Evolutionary conservation across 2,888 invertebrate species (phyloP).

Genomic region (Idaea straminata): DNA sequence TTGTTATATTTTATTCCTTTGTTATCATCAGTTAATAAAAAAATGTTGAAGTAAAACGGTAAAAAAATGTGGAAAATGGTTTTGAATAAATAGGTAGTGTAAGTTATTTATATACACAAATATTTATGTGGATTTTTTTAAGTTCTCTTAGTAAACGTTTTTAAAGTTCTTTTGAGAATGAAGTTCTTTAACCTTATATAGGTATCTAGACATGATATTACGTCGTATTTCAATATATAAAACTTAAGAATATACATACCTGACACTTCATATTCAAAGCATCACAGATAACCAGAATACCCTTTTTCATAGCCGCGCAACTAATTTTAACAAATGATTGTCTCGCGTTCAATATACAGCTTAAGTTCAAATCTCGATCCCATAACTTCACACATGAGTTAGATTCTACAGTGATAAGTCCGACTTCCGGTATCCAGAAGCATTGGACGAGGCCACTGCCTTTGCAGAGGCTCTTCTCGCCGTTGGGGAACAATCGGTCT

Average conservation of each 20-base stretch:
- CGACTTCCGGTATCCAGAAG: slow-evolving; percentile 53
- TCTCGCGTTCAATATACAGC: slow-evolving; percentile 55
- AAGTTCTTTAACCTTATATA: no score
- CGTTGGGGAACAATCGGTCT: slow-evolving; percentile 49
- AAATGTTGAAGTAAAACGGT: no score
- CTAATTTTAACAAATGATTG: slow-evolving; percentile 53
- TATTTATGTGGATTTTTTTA: no score
- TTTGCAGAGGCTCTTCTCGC: slow-evolving; percentile 50
- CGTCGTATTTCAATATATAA: no score
- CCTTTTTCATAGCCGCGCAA: slow-evolving; percentile 58
- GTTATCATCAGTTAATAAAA: no score
- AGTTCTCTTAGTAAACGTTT: no score
- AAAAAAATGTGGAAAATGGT: no score
- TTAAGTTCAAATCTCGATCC: slow-evolving; percentile 50
- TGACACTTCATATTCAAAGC: slow-evolving; percentile 58
- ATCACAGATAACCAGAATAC: slow-evolving; percentile 64
- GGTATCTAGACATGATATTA: no score
- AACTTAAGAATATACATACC: slow-evolving; percentile 39
- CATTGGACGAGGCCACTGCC: slow-evolving; percentile 56
- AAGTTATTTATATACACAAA: no score
- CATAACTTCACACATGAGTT: slow-evolving; percentile 68
- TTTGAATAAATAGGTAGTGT: no score
- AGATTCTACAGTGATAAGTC: slow-evolving; percentile 62
- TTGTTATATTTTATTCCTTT: no score
- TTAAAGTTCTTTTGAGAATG: no score